phyloP scores from a whole-genome alignment of 1,140 invertebrate species.

The Camponotus pennsylvanicus region DNA sequence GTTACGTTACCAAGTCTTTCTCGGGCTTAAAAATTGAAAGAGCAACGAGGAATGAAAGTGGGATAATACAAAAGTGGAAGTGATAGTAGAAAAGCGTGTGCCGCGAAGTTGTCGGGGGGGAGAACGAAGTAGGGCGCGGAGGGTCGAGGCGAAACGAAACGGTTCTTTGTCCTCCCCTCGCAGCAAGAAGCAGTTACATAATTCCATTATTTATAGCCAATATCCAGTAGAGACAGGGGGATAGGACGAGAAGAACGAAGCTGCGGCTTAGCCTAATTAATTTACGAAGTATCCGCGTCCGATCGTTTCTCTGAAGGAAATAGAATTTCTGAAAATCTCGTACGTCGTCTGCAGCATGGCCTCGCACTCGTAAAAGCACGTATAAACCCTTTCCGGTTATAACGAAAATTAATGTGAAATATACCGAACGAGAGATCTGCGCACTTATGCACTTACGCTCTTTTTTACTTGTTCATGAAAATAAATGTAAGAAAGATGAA shows the following conservation, averaged over 20 bases:
- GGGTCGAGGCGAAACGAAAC: slow-evolving; percentile 66
- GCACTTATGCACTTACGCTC: background rate
- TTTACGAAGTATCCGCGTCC: slow-evolving; percentile 69
- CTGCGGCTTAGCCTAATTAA: slow-evolving; percentile 77
- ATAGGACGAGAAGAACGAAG: slow-evolving; percentile 66
- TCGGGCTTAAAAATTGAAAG: slow-evolving; percentile 56
- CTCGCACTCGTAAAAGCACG: background rate
- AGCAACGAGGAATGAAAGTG: slow-evolving; percentile 59
- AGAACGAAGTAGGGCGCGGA: background rate
- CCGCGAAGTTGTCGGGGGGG: slow-evolving; percentile 28
- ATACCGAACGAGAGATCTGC: background rate
- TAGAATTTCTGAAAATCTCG: slow-evolving; percentile 63
- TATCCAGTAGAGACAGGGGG: slow-evolving; percentile 62
- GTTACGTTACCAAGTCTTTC: background rate
- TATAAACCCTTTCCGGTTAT: background rate
- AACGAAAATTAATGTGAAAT: background rate
- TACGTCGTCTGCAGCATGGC: background rate
- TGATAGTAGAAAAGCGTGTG: slow-evolving; percentile 34
- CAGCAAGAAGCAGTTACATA: slow-evolving; percentile 72
- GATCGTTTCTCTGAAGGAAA: slow-evolving; percentile 38
- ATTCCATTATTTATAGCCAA: slow-evolving; percentile 82
- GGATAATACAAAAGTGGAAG: slow-evolving; percentile 49
- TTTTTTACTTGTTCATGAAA: background rate
- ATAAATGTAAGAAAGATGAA: slow-evolving; percentile 29
- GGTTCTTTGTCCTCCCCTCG: slow-evolving; percentile 70